Evolutionary conservation across 2,888 invertebrate genomes (phyloP), one percentile per base, ranked within the genome.

Genomic region (Conchocele bisecta): DNA sequence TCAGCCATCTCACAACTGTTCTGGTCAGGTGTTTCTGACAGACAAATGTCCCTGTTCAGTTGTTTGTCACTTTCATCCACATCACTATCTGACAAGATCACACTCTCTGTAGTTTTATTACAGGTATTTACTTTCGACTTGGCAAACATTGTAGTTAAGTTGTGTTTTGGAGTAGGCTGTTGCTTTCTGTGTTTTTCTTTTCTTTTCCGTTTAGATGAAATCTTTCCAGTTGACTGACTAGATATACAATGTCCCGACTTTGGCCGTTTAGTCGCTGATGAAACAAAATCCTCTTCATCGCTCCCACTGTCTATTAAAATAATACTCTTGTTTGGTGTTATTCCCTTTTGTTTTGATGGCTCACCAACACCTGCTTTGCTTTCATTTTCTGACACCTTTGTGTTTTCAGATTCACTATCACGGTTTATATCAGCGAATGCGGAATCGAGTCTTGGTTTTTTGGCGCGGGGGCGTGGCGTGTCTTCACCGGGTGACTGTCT

Each of bases 251-350:
- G 46, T 31, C 53, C 53, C 22, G 50, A 35, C 11, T 17, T 37
- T 26, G 63, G 46, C 33, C 57, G 60, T 31, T 48, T 56, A 2
- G n/a, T 15, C 6, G n/a, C 5, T 29, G 33, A 29, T 20, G 46
- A 51, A 59, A 54, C 60, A 64, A 75, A 75, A 17, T 70, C 75
- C 13, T 68, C 68, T n/a, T 17, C 58, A 59, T 75, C 75, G 60
- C 48, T 56, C 15, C 39, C 63, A 69, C 70, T 75, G 13, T 71
- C 56, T 24, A 75, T 63, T 4, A 75, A 59, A 31, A 75, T 39
- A 15, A 67, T 29, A 13, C 39, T 39, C 24, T 44, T 31, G 13
- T 22, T 20, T 24, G 6, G 29, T 50, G 33, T 44, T 24, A 22
- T 48, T n/a, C n/a, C n/a, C n/a, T n/a, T n/a, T n/a, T n/a, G n/a